A percentile compares a stretch with the other conserved stretches of the same genome.
phyloP scores from a whole-genome alignment of 2,888 invertebrate genomes.

The Augiades crinisus region DNA sequence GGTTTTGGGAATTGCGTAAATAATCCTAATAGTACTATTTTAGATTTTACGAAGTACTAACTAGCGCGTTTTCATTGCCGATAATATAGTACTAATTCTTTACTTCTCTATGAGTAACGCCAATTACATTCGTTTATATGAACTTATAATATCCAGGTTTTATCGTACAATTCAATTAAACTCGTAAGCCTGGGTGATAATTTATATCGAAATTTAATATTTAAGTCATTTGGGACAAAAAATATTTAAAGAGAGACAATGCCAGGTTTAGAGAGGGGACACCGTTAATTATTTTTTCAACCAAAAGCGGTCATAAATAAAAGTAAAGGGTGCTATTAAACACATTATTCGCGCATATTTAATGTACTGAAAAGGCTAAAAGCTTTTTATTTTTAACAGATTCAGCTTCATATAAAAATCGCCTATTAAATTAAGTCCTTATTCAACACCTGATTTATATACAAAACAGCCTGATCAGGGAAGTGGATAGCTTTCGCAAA shows the following conservation, averaged over 20 bases:
- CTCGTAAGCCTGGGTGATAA: no score
- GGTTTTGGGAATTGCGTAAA: conserved; percentile 1
- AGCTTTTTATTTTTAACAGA: conserved; percentile 66
- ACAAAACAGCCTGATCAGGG: conserved; percentile 37
- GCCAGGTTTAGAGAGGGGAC: conserved; percentile 57
- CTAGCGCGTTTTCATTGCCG: no score
- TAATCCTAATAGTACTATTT: no score
- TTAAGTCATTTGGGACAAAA: conserved; percentile 28
- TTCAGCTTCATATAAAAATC: conserved; percentile 70
- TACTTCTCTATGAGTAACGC: no score
- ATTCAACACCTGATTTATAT: conserved; percentile 62
- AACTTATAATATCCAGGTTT: no score
- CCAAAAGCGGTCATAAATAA: conserved; percentile 69
- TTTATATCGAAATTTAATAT: neutral
- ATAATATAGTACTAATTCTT: no score
- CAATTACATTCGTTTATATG: no score
- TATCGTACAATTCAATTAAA: no score
- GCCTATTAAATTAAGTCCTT: conserved; percentile 59
- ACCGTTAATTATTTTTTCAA: conserved; percentile 73
- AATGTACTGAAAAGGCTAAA: conserved; percentile 77
- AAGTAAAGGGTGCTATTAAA: conserved; percentile 79
- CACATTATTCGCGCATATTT: conserved; percentile 77
- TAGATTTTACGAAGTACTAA: no score
- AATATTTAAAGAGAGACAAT: conserved; percentile 64
- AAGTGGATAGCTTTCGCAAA: conserved; percentile 31